phyloP scores from a whole-genome alignment of 2,888 invertebrate species.

The Papilio protenor region DNA sequence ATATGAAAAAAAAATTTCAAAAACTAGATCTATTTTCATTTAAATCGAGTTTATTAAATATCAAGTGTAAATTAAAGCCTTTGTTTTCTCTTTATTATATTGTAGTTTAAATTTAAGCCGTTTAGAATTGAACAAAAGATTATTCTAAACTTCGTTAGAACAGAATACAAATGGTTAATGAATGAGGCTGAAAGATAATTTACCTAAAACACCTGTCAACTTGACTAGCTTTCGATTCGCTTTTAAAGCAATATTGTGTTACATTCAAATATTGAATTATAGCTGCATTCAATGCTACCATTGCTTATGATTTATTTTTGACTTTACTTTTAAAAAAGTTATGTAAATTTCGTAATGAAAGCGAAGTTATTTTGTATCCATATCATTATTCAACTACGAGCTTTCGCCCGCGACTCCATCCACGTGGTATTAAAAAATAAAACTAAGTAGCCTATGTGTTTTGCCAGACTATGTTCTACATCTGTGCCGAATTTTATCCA shows the following conservation, averaged over 20 bases:
- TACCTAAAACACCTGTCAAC: slow-evolving; percentile 10
- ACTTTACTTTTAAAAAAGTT: not conserved
- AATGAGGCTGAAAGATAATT: slow-evolving; percentile 22
- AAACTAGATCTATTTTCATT: not conserved
- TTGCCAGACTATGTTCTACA: too few species aligned
- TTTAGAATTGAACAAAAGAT: slow-evolving; percentile 17
- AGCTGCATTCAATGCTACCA: not conserved
- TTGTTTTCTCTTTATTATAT: not conserved
- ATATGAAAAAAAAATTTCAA: too few species aligned
- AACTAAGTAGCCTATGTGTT: too few species aligned
- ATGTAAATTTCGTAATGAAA: not conserved
- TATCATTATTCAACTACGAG: not conserved
- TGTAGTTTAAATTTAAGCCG: slow-evolving; percentile 16
- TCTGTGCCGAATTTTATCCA: too few species aligned
- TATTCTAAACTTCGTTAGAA: slow-evolving; percentile 5
- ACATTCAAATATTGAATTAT: not conserved
- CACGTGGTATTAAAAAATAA: too few species aligned
- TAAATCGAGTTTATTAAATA: not conserved
- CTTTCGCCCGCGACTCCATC: too few species aligned
- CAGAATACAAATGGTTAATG: slow-evolving; percentile 23
- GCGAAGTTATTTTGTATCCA: not conserved
- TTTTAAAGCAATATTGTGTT: slow-evolving; percentile 9
- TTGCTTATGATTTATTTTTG: not conserved
- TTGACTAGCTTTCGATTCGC: slow-evolving; percentile 16
- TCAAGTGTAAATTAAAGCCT: not conserved